A percentile compares a stretch with the other conserved stretches of the same genome.
Conservation (phyloP, 2,888 invertebrate genomes). For the Mythimna albipuncta region DNA sequence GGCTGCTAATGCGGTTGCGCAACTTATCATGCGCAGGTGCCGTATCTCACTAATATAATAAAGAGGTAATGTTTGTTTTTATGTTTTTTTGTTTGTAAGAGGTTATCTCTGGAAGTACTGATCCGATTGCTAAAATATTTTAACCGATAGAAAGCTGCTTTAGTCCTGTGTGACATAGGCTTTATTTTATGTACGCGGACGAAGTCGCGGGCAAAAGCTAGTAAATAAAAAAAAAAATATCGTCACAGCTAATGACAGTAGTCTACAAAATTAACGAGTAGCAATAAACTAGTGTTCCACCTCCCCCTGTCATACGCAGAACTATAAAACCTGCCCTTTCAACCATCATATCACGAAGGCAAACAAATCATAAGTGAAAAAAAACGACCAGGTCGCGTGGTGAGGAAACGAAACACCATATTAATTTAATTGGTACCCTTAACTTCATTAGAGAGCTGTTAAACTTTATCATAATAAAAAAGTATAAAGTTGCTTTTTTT, state of each 20-base stretch:
- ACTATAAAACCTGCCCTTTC: constrained; percentile 37
- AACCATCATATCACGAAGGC: constrained; percentile 35
- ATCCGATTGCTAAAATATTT: too few relatives aligned
- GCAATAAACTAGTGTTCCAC: constrained; percentile 22
- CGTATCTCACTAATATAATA: too few relatives aligned
- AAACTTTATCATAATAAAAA: constrained; percentile 2
- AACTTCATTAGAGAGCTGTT: constrained; percentile 20
- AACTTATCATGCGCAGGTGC: not conserved
- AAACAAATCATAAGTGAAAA: constrained; percentile 44
- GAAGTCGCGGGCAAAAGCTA: too few relatives aligned
- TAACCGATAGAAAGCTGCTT: too few relatives aligned
- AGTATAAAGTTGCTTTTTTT: not conserved
- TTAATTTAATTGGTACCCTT: constrained; percentile 31
- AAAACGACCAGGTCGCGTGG: constrained; percentile 51
- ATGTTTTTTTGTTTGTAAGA: too few relatives aligned
- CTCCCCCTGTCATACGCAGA: constrained; percentile 42
- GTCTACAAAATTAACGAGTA: constrained; percentile 35
- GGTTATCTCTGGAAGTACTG: too few relatives aligned
- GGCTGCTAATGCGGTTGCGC: not conserved
- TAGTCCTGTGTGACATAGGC: too few relatives aligned
- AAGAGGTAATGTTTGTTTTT: too few relatives aligned
- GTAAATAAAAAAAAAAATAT: not conserved
- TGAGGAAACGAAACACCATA: constrained; percentile 8
- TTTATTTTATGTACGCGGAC: too few relatives aligned
- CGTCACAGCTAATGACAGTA: constrained; percentile 18